A percentile compares a stretch with the other conserved stretches of the same genome.
Conservation (phyloP, 2,797 vertebrate species). For the Coregonus ussuriensis region DNA sequence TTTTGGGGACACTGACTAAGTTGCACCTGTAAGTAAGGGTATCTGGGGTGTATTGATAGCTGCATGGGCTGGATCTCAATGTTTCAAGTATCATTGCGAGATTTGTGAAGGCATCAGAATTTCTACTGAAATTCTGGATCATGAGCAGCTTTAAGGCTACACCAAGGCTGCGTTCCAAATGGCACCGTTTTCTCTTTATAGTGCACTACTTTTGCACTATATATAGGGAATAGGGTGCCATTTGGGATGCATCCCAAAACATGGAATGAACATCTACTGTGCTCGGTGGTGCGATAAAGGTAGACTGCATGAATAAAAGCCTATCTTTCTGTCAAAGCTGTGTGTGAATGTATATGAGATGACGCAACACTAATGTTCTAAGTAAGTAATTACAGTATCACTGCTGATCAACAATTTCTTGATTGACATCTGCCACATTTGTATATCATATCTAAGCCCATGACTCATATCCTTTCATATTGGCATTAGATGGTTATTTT, state of each 20-base stretch:
- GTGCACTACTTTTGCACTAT: not conserved
- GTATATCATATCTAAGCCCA: not conserved
- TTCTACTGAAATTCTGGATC: conserved; percentile 28
- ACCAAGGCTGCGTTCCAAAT: conserved; percentile 1
- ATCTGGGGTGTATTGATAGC: conserved; percentile 20
- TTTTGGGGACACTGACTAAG: conserved; percentile 3
- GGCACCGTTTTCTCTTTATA: not conserved
- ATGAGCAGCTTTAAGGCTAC: conserved; percentile 39
- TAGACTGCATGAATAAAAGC: conserved; percentile 40
- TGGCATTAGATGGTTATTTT: not conserved
- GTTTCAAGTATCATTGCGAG: conserved; percentile 50
- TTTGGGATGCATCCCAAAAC: not conserved
- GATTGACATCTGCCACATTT: conserved; percentile 17
- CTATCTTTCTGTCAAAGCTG: conserved; percentile 34
- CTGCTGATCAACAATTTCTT: conserved; percentile 14
- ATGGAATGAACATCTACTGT: conserved; percentile 20
- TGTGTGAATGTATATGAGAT: conserved; percentile 12
- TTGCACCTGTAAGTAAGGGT: conserved; percentile 9
- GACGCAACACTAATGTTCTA: conserved; percentile 2
- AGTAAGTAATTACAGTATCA: conserved; percentile 17
- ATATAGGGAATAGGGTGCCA: not conserved
- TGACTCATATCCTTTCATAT: not conserved
- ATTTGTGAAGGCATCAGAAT: conserved; percentile 48
- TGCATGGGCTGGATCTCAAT: conserved; percentile 21
- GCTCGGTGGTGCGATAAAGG: conserved; percentile 17